Conservation (phyloP, 2,113 vertebrate genomes). For the Spheniscus mendiculus region DNA sequence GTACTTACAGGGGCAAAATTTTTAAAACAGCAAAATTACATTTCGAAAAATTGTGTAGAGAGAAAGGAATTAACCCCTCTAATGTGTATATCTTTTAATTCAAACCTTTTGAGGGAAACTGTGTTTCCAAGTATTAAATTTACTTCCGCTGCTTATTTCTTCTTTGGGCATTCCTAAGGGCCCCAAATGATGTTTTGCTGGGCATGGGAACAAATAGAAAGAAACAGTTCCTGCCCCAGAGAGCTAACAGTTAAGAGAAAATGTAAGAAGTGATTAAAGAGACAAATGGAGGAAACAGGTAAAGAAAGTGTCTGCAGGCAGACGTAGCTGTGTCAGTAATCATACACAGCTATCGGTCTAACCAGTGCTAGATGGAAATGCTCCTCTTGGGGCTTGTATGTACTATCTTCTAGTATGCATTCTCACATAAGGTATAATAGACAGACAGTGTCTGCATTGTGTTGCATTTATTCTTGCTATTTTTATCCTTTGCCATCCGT, state of each 20-base stretch:
- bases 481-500: neutral
- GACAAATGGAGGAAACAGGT: neutral
- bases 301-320: neutral
- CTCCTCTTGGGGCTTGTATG: neutral
- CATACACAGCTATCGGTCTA: neutral
- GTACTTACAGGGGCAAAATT: neutral
- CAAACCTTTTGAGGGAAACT: neutral
- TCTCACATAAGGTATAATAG: neutral
- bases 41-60: neutral
- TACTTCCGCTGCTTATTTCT: neutral
- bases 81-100: neutral
- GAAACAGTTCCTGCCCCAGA: neutral
- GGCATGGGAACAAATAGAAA: neutral
- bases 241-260: neutral
- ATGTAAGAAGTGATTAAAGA: neutral
- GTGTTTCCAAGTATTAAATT: neutral
- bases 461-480: constrained; percentile 12
- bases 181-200: neutral
- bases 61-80: neutral
- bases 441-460: neutral
- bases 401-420: neutral
- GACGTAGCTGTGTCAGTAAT: neutral
- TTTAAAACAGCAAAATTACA: neutral
- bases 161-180: neutral
- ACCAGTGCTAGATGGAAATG: neutral